phyloP scores from a whole-genome alignment of 2,113 vertebrate genomes.

The Galbula dea region DNA sequence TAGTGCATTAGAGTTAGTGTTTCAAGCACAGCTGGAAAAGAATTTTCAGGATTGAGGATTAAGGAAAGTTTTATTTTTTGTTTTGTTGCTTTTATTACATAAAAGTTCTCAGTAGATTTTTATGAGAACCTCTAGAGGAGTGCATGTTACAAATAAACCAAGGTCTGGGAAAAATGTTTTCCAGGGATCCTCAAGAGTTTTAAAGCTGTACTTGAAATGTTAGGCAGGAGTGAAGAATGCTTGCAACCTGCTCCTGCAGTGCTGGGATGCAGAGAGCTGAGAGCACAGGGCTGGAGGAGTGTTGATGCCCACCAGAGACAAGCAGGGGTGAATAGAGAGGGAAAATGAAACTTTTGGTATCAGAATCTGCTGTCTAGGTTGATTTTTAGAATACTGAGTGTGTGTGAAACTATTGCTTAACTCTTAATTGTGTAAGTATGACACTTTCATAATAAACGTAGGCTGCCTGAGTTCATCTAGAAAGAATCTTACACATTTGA shows the following conservation, averaged over 20 bases:
- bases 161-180: neutral
- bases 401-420: neutral
- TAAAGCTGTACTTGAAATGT: neutral
- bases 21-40: neutral
- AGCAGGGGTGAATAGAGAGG: neutral
- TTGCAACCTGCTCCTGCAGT: neutral
- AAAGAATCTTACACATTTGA: neutral
- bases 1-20: neutral
- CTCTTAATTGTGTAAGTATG: neutral
- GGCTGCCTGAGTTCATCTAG: neutral
- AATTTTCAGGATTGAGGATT: neutral
- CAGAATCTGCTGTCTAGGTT: neutral
- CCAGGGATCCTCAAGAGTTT: neutral
- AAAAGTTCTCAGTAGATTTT: neutral
- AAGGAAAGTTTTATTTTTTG: neutral
- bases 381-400: neutral
- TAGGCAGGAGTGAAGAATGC: neutral
- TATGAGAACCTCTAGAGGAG: neutral
- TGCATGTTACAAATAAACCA: neutral
- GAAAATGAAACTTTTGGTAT: neutral
- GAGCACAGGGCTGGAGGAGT: neutral
- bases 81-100: neutral
- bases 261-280: neutral
- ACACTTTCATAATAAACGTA: neutral
- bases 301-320: neutral